Conservation (phyloP, 2,888 invertebrate genomes). For the Therioaphis trifolii region DNA sequence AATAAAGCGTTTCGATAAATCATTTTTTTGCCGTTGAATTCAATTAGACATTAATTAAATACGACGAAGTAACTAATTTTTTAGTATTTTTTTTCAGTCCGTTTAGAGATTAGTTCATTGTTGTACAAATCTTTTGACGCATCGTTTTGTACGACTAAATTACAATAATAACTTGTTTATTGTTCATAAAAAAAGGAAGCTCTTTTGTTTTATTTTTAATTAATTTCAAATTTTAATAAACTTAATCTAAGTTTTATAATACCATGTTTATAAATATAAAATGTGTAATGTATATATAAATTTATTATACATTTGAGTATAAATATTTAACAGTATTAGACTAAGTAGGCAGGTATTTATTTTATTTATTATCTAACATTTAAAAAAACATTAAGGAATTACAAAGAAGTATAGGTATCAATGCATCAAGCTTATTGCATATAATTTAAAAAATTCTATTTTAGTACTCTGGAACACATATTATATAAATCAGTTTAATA, state of each 20-base stretch:
- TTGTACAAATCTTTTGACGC: constrained; percentile 16
- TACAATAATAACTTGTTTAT: constrained; percentile 32
- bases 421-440: no score
- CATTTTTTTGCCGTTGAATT: constrained; percentile 12
- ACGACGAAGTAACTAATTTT: constrained; percentile 39
- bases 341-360: no score
- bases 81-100: not conserved
- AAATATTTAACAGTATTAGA: no score
- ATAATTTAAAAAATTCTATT: no score
- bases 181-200: constrained; percentile 5
- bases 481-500: no score
- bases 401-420: no score
- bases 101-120: constrained; percentile 5
- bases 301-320: no score
- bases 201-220: not conserved
- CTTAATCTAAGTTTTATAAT: not conserved
- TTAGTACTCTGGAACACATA: no score
- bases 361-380: no score
- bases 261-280: no score
- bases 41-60: constrained; percentile 41
- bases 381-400: no score
- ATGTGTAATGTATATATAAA: no score
- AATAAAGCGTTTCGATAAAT: constrained; percentile 11
- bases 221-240: constrained; percentile 18
- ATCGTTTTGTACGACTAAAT: constrained; percentile 37